Evolutionary conservation across 1,140 invertebrate species (phyloP).

Genomic region (Dysdera silvatica): DNA sequence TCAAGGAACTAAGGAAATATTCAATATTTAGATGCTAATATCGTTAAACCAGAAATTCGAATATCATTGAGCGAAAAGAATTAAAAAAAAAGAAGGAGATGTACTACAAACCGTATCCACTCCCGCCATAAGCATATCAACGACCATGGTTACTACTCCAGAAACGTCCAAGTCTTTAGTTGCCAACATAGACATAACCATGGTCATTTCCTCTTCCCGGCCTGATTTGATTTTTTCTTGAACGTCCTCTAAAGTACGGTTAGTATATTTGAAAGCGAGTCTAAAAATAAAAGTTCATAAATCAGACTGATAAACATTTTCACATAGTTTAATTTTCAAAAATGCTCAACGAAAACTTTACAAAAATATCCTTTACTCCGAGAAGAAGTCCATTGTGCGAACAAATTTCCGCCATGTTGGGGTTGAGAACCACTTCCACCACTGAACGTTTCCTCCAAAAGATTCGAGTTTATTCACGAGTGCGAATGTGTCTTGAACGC

Average conservation of each 20-base stretch:
- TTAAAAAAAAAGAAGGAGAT: no score
- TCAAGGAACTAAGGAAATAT: no score
- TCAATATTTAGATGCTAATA: no score
- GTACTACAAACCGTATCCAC: conserved; percentile 85
- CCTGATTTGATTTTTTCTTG: conserved; percentile 21
- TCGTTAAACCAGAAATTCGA: no score
- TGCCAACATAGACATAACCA: conserved; percentile 56
- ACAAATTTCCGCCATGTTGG: not conserved
- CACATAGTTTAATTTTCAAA: no score
- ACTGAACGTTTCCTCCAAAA: not conserved
- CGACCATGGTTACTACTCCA: conserved; percentile 61
- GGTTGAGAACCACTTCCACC: not conserved
- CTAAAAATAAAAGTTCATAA: no score
- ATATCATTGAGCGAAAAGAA: no score
- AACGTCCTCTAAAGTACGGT: conserved; percentile 57
- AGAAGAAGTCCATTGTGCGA: not conserved
- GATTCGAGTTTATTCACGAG: not conserved
- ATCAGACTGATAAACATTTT: no score
- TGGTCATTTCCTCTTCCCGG: conserved; percentile 39
- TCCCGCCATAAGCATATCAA: conserved; percentile 73
- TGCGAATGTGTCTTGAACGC: not conserved
- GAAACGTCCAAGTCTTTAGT: conserved; percentile 12
- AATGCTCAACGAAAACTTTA: not conserved
- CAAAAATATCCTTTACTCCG: not conserved
- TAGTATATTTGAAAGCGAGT: conserved; percentile 34